phyloP scores from a whole-genome alignment of 1,140 invertebrate genomes.

The Drosophila prosaltans region DNA sequence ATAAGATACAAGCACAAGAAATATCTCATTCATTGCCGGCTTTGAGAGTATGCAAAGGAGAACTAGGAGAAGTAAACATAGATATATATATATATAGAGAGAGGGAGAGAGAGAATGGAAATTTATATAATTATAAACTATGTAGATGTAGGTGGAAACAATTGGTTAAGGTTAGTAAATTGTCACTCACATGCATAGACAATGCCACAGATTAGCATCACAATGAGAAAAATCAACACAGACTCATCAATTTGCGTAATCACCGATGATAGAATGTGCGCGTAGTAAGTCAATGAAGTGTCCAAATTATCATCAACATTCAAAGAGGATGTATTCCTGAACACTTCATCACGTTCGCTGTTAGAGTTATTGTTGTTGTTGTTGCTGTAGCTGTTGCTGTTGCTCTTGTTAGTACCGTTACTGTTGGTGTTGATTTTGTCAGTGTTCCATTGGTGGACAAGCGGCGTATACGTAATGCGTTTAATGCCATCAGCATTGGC shows the following conservation, averaged over 20 bases:
- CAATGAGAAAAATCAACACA: conserved; percentile 83
- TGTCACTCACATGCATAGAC: conserved; percentile 84
- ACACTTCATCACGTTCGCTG: conserved; percentile 67
- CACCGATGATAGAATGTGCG: conserved; percentile 45
- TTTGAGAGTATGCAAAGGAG: conserved; percentile 90
- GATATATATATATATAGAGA: too few relatives aligned
- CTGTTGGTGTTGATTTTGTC: not conserved
- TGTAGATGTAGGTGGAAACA: conserved; percentile 19
- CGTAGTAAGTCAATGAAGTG: conserved; percentile 54
- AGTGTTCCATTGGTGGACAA: conserved; percentile 25
- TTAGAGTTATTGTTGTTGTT: conserved; percentile 52
- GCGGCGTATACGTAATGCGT: conserved; percentile 62
- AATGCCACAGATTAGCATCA: conserved; percentile 83
- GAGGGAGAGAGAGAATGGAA: conserved; percentile 45
- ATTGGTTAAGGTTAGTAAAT: not conserved
- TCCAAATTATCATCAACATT: conserved; percentile 47
- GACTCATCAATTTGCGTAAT: conserved; percentile 72
- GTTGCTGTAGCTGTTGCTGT: conserved; percentile 13
- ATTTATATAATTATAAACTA: conserved; percentile 21
- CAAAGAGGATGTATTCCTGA: conserved; percentile 5
- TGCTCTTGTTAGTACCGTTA: conserved; percentile 15
- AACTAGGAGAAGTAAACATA: conserved; percentile 80
- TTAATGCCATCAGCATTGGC: conserved; percentile 47
- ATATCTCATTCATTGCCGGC: conserved; percentile 93
- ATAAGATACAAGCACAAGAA: conserved; percentile 92